A percentile compares a stretch with the other conserved stretches of the same genome.
phyloP scores from a whole-genome alignment of 2,797 vertebrate species.

The Coregonus sp. region DNA sequence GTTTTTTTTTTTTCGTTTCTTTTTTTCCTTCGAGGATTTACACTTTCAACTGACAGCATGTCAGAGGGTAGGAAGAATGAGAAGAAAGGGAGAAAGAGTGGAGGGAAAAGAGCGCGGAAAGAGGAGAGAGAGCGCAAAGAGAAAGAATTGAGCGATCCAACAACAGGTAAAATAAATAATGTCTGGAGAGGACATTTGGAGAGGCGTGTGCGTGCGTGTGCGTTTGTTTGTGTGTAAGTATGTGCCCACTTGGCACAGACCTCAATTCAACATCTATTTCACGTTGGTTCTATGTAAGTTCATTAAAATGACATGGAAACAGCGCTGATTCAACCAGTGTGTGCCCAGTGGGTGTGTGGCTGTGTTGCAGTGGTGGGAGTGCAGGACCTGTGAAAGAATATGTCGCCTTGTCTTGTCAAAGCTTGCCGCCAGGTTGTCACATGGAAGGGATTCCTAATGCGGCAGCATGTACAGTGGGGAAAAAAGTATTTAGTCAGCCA shows the following conservation, averaged over 20 bases:
- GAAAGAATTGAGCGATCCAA: constrained; percentile 53
- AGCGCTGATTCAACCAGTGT: no score
- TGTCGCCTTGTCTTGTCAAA: constrained; percentile 70
- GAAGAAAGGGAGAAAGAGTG: constrained; percentile 72
- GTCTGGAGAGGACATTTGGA: not conserved
- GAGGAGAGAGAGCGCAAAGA: constrained; percentile 68
- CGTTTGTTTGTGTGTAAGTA: constrained; percentile 3
- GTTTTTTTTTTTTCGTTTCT: constrained; percentile 43
- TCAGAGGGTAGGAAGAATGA: constrained; percentile 75
- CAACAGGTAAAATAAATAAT: constrained; percentile 68
- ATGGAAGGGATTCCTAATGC: constrained; percentile 59
- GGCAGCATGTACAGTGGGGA: not conserved
- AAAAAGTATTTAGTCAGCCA: no score
- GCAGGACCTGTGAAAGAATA: constrained; percentile 39
- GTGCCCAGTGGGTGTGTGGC: no score
- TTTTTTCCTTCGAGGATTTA: constrained; percentile 71
- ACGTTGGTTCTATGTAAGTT: no score
- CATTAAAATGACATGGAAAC: no score
- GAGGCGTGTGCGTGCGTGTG: not conserved
- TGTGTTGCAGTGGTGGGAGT: not conserved
- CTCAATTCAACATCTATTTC: no score
- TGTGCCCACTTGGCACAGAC: no score
- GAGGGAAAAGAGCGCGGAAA: constrained; percentile 57
- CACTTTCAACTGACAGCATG: constrained; percentile 72
- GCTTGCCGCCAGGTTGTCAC: constrained; percentile 68